A percentile compares a stretch with the other conserved stretches of the same genome.
Conservation (phyloP, 2,888 invertebrate genomes). For the Ganaspis brasiliensis region DNA sequence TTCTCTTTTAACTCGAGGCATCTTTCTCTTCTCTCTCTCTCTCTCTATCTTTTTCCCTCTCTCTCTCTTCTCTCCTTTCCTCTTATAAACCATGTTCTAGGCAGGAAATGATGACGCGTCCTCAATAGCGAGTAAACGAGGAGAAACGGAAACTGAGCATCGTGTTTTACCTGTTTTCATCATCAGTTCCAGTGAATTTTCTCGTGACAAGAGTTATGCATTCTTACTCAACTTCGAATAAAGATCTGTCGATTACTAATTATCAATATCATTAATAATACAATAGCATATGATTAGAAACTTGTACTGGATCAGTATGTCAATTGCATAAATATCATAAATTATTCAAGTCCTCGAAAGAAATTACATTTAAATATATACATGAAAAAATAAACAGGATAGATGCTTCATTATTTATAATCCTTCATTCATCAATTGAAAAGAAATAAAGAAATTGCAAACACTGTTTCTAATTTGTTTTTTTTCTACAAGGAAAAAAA, state of each 20-base stretch:
- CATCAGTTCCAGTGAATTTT: constrained; percentile 51
- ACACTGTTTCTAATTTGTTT: too few species aligned
- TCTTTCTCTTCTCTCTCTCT: constrained; percentile 50
- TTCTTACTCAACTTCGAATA: not conserved
- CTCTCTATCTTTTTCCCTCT: constrained; percentile 53
- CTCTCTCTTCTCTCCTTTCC: constrained; percentile 35
- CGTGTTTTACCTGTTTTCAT: constrained; percentile 43
- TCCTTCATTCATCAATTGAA: not conserved
- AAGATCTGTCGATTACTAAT: not conserved
- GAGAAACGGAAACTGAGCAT: constrained; percentile 59
- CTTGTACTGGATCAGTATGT: constrained; percentile 10
- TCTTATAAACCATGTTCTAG: constrained; percentile 53
- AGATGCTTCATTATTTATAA: too few species aligned
- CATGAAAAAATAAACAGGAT: not conserved
- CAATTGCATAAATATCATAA: constrained; percentile 20
- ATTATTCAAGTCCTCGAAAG: constrained; percentile 12
- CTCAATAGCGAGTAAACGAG: constrained; percentile 62
- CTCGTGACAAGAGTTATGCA: constrained; percentile 48
- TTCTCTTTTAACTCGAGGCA: constrained; percentile 30
- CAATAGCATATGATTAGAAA: constrained; percentile 13
- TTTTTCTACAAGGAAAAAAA: too few species aligned
- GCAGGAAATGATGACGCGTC: constrained; percentile 74
- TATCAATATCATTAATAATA: constrained; percentile 1
- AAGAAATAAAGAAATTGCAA: not conserved
- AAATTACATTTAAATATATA: not conserved